Percentiles rank a stretch among this genome's conserved stretches.
Conservation (phyloP, 2,113 vertebrate species). For the Neotragus pygmaeus region DNA sequence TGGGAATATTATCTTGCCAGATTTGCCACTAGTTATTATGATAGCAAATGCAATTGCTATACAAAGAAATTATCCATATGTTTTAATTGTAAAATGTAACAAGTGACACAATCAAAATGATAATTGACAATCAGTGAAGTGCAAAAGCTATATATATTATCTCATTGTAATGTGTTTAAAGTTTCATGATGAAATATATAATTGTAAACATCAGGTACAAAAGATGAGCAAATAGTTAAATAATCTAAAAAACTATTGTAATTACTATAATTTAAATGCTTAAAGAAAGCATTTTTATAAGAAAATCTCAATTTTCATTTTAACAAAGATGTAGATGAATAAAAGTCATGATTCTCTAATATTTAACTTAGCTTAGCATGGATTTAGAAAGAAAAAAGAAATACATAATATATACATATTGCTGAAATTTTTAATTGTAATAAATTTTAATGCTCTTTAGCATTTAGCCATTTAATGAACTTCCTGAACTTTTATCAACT, state of each 20-base stretch:
- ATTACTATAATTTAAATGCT: slow-evolving; percentile 70
- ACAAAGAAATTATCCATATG: slow-evolving; percentile 74
- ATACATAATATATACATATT: neutral
- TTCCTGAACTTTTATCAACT: neutral
- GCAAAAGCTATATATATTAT: slow-evolving; percentile 36
- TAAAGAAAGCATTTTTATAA: slow-evolving; percentile 25
- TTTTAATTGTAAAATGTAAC: slow-evolving; percentile 56
- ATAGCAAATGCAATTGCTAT: slow-evolving; percentile 55
- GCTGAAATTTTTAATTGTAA: neutral
- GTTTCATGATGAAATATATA: slow-evolving; percentile 34
- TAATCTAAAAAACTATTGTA: slow-evolving; percentile 49
- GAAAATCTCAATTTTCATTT: slow-evolving; percentile 4
- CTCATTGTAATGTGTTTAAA: slow-evolving; percentile 55
- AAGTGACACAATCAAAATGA: slow-evolving; percentile 51
- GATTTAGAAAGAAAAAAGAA: neutral
- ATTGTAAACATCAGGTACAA: slow-evolving; percentile 51
- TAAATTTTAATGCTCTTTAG: neutral
- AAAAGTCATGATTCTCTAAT: neutral
- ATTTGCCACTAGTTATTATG: slow-evolving; percentile 54
- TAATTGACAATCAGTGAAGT: slow-evolving; percentile 51
- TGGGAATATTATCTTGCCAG: slow-evolving; percentile 34
- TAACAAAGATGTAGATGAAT: neutral
- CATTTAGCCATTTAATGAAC: neutral
- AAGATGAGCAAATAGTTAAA: slow-evolving; percentile 54
- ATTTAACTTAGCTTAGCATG: neutral